Evolutionary conservation across 2,888 invertebrate genomes (phyloP), one percentile per base, ranked within the genome.

Genomic region (Polydesmus complanatus): DNA sequence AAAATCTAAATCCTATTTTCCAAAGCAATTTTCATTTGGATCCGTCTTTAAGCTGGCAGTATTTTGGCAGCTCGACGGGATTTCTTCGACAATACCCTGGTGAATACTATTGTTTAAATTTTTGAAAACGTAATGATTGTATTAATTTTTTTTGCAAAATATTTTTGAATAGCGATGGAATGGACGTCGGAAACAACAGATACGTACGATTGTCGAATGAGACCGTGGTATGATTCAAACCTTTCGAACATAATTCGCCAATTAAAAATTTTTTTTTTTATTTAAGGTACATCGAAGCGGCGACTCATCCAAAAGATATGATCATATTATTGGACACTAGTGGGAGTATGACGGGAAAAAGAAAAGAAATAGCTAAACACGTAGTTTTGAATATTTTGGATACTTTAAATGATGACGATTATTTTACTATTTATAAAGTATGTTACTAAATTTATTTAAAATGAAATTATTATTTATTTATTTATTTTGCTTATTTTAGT

Each of bases 391-490:
- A 88, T 50, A 84, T 99, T 63, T 75, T 99, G 68, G 90, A 93
- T 64, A 97, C 98, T 0, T 82, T 99, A 56, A 94, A 93, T 5
- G 96, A 97, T 72, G 96, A 99, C 73, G 98, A 99, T 74, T 96
- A 88, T 72, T 88, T 99, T 61, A 96, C 95, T 69, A 86, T 99
- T 27, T 83, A 90, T 68, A 83, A 83, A 68, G 78, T 78, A 67
- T 67, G 68, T 48, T 26, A 11, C 26, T 54, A 22, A 18, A 26
- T 54, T 54, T 22, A 8, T 23, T 53, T 18, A 2, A 23, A 8
- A 11, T 25, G 23, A 19, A 27, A 52, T 23, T 23, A 21, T 23
- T 14, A 14, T 19, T 52, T 56, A 14, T 14, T 55, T 54, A 14
- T 60, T 55, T 61, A 61, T 62, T 51, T n/a, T n/a, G n/a, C 54